Percentiles rank a stretch among this genome's conserved stretches.
These are phyloP conservation scores for Magallana gigas DNA, from an alignment of 1,140 invertebrate species.

Conservation along the genomic window DNA sequence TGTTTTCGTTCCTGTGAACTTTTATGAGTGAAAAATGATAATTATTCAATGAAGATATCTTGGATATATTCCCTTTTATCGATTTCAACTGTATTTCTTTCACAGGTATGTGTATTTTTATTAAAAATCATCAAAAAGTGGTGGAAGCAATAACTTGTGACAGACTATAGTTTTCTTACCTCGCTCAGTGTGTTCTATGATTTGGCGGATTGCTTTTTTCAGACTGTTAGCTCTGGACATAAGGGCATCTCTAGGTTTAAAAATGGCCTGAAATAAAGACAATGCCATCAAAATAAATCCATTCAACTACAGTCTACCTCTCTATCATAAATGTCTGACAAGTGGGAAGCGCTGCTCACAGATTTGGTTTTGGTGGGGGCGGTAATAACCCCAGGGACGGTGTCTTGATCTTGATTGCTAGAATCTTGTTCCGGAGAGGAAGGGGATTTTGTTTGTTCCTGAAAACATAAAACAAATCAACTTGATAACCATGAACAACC, in stretches of 20 bases:
- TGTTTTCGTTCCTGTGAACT: too few species aligned
- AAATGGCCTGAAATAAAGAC: slow-evolving; percentile 68
- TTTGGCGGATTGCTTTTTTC: slow-evolving; percentile 90
- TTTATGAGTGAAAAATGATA: too few species aligned
- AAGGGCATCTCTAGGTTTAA: slow-evolving; percentile 79
- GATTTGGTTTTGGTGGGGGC: slow-evolving; percentile 59
- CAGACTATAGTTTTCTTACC: slow-evolving; percentile 65
- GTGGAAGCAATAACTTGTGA: too few species aligned
- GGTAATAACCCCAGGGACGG: slow-evolving; percentile 62
- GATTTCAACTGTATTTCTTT: too few species aligned
- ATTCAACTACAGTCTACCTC: too few species aligned
- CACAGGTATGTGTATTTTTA: too few species aligned
- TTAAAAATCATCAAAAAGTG: too few species aligned
- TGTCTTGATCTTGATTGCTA: slow-evolving; percentile 56
- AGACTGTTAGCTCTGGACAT: slow-evolving; percentile 88
- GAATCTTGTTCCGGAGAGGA: slow-evolving; percentile 38
- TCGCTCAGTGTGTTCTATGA: slow-evolving; percentile 90
- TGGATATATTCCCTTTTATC: too few species aligned
- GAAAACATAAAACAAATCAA: not conserved
- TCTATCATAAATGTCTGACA: too few species aligned
- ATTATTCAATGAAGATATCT: too few species aligned
- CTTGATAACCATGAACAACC: too few species aligned
- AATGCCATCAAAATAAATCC: not conserved
- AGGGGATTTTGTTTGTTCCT: slow-evolving; percentile 17
- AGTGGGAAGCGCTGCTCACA: slow-evolving; percentile 44